phyloP scores from a whole-genome alignment of 2,888 invertebrate species.

The Parascotia fuliginaria region DNA sequence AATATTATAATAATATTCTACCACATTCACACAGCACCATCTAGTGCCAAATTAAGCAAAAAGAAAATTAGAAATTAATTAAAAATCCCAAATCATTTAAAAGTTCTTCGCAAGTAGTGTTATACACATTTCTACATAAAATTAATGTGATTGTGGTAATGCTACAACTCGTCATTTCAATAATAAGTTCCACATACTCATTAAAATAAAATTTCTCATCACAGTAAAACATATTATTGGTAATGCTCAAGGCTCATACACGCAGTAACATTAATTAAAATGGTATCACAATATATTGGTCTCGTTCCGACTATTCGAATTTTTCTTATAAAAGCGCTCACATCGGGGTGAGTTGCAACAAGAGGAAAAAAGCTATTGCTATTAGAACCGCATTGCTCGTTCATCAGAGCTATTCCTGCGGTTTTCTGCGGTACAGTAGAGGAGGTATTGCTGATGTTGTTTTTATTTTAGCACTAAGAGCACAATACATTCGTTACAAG shows the following conservation, averaged over 20 bases:
- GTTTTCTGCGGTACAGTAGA: constrained; percentile 68
- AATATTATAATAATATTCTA: no score
- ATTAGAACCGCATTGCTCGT: constrained; percentile 76
- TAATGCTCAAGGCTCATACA: constrained; percentile 19
- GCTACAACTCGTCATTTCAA: neutral
- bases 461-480: constrained; percentile 74
- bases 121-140: no score
- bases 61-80: no score
- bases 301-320: constrained; percentile 48
- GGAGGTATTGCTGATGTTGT: constrained; percentile 65
- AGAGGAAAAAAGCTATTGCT: constrained; percentile 67
- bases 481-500: constrained; percentile 79
- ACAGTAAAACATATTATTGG: constrained; percentile 22
- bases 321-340: constrained; percentile 62
- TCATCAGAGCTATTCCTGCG: constrained; percentile 75
- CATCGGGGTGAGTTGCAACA: constrained; percentile 47
- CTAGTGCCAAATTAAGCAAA: no score
- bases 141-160: no score
- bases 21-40: no score
- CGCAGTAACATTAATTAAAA: constrained; percentile 45
- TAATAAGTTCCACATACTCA: constrained; percentile 22
- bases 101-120: no score
- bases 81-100: no score
- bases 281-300: constrained; percentile 39
- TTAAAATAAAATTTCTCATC: constrained; percentile 38